Conservation (phyloP, 2,113 vertebrate species). For the Apteryx owenii region DNA sequence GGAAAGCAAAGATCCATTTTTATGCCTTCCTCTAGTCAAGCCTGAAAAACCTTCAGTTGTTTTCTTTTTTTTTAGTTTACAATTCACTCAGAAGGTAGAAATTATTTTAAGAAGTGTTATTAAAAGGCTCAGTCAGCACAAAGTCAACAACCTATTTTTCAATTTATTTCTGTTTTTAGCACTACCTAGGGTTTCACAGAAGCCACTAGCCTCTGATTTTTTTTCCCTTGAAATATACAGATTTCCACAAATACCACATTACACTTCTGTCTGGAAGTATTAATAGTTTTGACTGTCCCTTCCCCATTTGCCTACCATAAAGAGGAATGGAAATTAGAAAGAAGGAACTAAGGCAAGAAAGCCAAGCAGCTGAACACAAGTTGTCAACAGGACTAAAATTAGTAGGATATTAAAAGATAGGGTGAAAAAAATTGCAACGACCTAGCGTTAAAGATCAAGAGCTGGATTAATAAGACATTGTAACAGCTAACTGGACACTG, state of each 20-base stretch:
- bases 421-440: neutral
- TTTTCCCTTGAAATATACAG: neutral
- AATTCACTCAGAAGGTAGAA: neutral
- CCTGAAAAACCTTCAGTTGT: neutral
- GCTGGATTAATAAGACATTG: neutral
- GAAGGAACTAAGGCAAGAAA: neutral
- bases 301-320: neutral
- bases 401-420: neutral
- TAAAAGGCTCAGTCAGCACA: neutral
- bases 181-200: neutral
- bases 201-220: neutral
- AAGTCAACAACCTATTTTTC: neutral
- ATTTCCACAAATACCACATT: neutral
- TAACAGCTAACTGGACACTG: neutral
- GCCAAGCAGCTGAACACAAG: neutral
- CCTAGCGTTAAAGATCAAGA: neutral
- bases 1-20: neutral
- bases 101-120: neutral
- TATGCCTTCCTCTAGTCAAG: neutral
- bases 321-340: conserved; percentile 42
- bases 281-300: neutral
- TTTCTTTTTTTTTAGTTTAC: neutral
- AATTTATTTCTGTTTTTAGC: neutral
- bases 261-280: neutral
- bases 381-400: neutral